Conservation (phyloP, 2,888 invertebrate genomes). For the Minunthozetes semirufus region DNA sequence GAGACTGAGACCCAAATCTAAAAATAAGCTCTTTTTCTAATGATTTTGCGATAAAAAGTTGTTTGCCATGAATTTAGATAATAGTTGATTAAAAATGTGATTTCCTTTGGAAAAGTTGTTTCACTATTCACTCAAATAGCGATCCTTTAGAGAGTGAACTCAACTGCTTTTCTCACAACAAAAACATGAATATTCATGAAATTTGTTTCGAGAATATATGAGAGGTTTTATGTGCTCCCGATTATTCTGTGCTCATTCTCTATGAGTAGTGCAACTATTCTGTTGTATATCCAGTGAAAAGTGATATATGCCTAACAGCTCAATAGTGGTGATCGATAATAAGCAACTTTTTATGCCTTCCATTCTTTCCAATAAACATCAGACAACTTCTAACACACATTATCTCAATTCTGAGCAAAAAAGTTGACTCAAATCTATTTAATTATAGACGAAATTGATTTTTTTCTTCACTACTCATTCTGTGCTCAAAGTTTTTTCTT, state of each 20-base stretch:
- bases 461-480: neutral
- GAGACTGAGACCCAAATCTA: too few relatives aligned
- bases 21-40: too few relatives aligned
- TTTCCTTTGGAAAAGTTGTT: neutral
- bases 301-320: conserved; percentile 1
- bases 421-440: conserved; percentile 28
- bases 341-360: neutral
- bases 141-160: neutral
- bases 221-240: neutral
- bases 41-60: neutral
- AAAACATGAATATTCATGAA: conserved; percentile 28
- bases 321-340: conserved; percentile 7
- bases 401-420: conserved; percentile 16
- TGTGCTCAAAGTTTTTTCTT: too few relatives aligned
- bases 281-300: neutral
- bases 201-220: neutral
- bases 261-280: neutral
- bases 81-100: conserved; percentile 15
- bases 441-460: conserved; percentile 29
- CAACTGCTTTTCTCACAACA: neutral
- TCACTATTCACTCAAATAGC: neutral
- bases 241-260: neutral
- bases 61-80: conserved; percentile 2
- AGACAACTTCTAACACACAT: neutral
- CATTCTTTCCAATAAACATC: neutral